These are phyloP conservation scores for Stichopus chloronotus DNA, from an alignment of 35 echinoderm and acorn worm genomes.

Conservation along the genomic window DNA sequence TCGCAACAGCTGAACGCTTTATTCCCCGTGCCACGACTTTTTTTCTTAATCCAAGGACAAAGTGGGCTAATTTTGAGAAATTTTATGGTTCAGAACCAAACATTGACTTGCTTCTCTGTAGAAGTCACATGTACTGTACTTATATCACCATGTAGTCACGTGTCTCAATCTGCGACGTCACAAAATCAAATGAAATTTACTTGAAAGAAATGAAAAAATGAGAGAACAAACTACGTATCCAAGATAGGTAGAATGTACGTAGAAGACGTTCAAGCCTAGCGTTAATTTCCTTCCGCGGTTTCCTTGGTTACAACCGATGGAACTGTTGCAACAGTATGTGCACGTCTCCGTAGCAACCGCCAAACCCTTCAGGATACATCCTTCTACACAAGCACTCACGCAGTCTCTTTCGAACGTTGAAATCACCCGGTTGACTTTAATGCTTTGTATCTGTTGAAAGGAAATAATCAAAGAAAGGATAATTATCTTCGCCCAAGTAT, in stretches of 20 bases:
- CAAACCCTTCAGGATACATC: constrained; percentile 27
- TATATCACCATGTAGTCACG: too few relatives aligned
- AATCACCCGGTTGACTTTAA: constrained; percentile 31
- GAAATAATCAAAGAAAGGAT: neutral
- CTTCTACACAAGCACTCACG: neutral
- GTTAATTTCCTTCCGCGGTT: constrained; percentile 50
- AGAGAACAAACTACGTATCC: too few relatives aligned
- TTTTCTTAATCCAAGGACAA: too few relatives aligned
- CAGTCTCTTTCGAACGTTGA: constrained; percentile 27
- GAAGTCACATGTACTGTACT: too few relatives aligned
- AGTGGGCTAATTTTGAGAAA: too few relatives aligned
- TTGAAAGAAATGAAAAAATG: too few relatives aligned
- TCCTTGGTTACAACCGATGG: constrained; percentile 3
- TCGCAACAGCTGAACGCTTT: too few relatives aligned
- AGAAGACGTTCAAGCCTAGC: constrained; percentile 18
- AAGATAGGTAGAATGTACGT: neutral
- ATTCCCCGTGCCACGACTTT: too few relatives aligned
- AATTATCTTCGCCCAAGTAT: neutral
- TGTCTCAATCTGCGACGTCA: too few relatives aligned
- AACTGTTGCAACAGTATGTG: constrained; percentile 22
- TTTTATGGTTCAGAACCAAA: too few relatives aligned
- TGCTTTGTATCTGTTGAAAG: neutral
- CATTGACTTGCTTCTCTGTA: too few relatives aligned
- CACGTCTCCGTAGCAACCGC: constrained; percentile 34
- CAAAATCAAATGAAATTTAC: too few relatives aligned